Evolutionary conservation across 1,140 invertebrate genomes (phyloP), one percentile per base, ranked within the genome.

Genomic region (Apis laboriosa): DNA sequence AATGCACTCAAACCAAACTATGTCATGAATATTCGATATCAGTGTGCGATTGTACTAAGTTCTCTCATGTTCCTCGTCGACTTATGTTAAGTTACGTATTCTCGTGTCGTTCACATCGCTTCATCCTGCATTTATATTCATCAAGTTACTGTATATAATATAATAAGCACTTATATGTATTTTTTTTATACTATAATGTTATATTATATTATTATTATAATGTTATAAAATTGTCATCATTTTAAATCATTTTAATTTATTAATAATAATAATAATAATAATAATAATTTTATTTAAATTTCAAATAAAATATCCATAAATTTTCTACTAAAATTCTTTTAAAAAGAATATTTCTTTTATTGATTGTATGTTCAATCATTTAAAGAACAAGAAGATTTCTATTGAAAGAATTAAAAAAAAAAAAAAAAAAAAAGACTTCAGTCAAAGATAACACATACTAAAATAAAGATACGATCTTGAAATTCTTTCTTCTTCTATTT

Each of bases 11-110:
- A 49, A 63, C 28, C 34, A 21, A 63, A 13, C 24, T 24, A 43
- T 70, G 64, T 21, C 56, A 28, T 68, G 80, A 81, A 81, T 67
- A 64, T 58, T 75, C 34, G 56, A 53, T 24, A 56, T 53, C 21
- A 2, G 13, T 34, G 24, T 67, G 21, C 68, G 61, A 51, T n/a
- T 43, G 28, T 55, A 13, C 4, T 17, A n/a, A n/a, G 24, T 19
- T 58, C 21, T 11, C 13, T 34, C 12, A 49, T 56, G 79, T 81
- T 66, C 72, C 43, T 81, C 72, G 3, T 28, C 19, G 9, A 43
- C 28, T 66, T 55, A 78, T 0, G 12, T 67, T 34, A 60, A 58
- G 55, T 76, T 34, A 81, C 19, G 24, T 43, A 53, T 53, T 19
- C 7, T 21, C 24, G 43, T 9, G 3, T 17, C 68, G 60, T 64